A percentile compares a stretch with the other conserved stretches of the same genome.
These are phyloP conservation scores for Pseudomyrmex flavicornis DNA, from an alignment of 1,140 invertebrate genomes.

Conservation along the genomic window DNA sequence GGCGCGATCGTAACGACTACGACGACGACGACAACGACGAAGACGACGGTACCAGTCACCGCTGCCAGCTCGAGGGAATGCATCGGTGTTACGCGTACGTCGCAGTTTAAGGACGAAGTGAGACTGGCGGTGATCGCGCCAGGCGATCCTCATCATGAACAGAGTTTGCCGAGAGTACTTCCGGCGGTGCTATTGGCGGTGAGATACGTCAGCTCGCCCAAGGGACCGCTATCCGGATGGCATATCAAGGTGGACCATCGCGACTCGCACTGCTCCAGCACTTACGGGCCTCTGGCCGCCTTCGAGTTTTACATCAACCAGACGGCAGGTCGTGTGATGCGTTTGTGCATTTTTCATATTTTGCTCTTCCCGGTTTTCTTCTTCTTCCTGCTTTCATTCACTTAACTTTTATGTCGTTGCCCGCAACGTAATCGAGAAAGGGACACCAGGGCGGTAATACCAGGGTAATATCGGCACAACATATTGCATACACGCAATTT, in stretches of 20 bases:
- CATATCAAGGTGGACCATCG: conserved; percentile 89
- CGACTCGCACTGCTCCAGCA: conserved; percentile 93
- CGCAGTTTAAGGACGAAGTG: conserved; percentile 79
- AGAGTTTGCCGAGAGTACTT: conserved; percentile 89
- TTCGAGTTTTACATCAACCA: conserved; percentile 91
- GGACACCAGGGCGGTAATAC: too few species aligned
- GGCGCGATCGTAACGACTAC: not conserved
- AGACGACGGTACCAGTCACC: not conserved
- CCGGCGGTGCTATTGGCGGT: conserved; percentile 91
- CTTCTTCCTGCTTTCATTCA: not conserved
- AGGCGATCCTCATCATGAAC: conserved; percentile 87
- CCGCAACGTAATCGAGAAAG: conserved; percentile 40
- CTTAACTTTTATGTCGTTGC: not conserved
- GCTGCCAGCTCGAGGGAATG: conserved; percentile 50
- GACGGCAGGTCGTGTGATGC: conserved; percentile 86
- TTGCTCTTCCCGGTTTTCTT: not conserved
- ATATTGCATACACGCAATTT: not conserved
- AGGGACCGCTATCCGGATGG: conserved; percentile 88
- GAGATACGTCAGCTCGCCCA: conserved; percentile 86
- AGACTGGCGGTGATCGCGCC: conserved; percentile 90
- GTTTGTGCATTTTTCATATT: not conserved
- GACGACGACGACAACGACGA: not conserved
- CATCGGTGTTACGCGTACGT: conserved; percentile 65
- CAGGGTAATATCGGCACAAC: too few species aligned
- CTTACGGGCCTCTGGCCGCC: conserved; percentile 91